Conservation (phyloP, 2,797 vertebrate species). For the Discoglossus pictus region DNA sequence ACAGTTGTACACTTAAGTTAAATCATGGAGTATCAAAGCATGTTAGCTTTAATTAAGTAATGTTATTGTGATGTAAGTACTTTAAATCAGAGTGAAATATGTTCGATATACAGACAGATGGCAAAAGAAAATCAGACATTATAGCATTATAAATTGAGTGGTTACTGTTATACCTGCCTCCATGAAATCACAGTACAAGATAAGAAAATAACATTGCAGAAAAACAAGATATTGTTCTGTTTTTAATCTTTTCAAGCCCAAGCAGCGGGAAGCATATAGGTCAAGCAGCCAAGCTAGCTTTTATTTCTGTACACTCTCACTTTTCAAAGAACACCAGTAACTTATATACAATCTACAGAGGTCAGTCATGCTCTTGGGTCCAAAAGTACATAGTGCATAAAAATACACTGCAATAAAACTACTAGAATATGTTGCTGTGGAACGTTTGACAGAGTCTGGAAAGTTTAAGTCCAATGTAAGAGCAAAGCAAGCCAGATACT, state of each 20-base stretch:
- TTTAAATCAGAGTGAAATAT: background rate
- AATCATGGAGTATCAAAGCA: too few species aligned
- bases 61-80: background rate
- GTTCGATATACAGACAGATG: constrained; percentile 1
- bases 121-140: background rate
- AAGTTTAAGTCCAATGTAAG: constrained; percentile 44
- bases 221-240: constrained; percentile 51
- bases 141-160: too few species aligned
- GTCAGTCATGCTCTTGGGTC: constrained; percentile 46
- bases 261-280: constrained; percentile 48
- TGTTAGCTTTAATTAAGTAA: too few species aligned
- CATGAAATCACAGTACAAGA: constrained; percentile 40
- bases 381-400: constrained; percentile 41
- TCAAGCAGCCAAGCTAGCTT: constrained; percentile 46
- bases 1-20: too few species aligned
- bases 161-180: constrained; percentile 2
- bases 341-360: constrained; percentile 50
- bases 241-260: constrained; percentile 52
- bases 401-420: constrained; percentile 46
- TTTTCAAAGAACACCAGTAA: constrained; percentile 46
- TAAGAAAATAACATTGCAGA: constrained; percentile 37
- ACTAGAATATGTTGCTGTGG: constrained; percentile 44
- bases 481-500: constrained; percentile 43
- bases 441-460: constrained; percentile 39
- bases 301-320: constrained; percentile 37